Percentiles rank a stretch among this genome's conserved stretches.
Conservation (phyloP, 2,888 invertebrate species). For the Neocrepidodera transversa region DNA sequence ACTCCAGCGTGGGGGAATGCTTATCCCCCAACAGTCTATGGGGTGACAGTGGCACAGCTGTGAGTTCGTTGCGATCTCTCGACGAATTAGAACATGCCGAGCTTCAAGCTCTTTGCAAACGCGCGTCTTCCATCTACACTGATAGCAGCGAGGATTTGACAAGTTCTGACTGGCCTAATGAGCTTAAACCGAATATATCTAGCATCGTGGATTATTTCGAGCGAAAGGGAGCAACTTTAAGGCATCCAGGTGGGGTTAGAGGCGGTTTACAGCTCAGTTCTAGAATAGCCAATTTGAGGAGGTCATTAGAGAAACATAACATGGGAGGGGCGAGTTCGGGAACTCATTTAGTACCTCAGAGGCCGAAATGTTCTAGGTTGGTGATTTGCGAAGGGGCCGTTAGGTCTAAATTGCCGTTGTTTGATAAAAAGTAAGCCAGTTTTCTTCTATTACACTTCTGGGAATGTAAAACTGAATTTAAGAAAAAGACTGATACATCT, state of each 20-base stretch:
- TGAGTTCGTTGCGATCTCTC: constrained; percentile 66
- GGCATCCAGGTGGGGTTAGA: constrained; percentile 61
- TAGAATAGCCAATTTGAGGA: constrained; percentile 55
- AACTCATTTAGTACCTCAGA: constrained; percentile 50
- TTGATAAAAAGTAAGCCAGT: constrained; percentile 71
- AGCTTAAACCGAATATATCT: constrained; percentile 73
- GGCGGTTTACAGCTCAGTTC: constrained; percentile 56
- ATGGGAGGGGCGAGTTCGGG: constrained; percentile 35
- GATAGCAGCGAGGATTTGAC: constrained; percentile 86
- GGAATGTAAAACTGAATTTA: constrained; percentile 14
- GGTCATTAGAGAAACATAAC: constrained; percentile 53
- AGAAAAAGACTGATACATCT: neutral
- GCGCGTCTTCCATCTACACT: constrained; percentile 83
- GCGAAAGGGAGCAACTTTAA: constrained; percentile 71
- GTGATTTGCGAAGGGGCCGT: constrained; percentile 88
- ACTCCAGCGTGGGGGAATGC: constrained; percentile 78
- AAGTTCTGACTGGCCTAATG: constrained; percentile 76
- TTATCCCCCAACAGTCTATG: constrained; percentile 58
- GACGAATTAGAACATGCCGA: constrained; percentile 68
- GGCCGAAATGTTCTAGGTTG: constrained; percentile 68
- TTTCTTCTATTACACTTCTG: constrained; percentile 13
- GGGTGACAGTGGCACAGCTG: constrained; percentile 67
- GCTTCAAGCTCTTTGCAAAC: constrained; percentile 67
- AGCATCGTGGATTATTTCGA: constrained; percentile 91
- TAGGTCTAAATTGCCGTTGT: constrained; percentile 82